Evolutionary conservation across 1,140 invertebrate species (phyloP), one percentile per base, ranked within the genome.

Genomic region (Solenopsis fugax): DNA sequence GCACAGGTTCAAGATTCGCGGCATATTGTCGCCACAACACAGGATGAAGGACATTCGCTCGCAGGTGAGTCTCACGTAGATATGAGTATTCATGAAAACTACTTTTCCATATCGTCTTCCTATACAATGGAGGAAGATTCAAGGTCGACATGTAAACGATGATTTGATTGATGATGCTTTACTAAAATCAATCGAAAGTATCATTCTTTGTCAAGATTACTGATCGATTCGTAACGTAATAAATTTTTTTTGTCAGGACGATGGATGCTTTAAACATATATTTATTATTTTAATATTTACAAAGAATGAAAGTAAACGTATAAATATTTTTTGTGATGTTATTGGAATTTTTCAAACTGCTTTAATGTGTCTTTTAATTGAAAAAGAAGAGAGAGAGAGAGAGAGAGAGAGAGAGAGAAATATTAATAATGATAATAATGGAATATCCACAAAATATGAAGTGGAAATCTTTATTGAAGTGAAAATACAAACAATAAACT

Each of bases 11-110:
- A 9, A 10, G n/a, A 88, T 69, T 45, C n/a, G 37, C n/a, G n/a
- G n/a, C 21, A 69, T 21, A 29, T 50, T 50, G 6, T 13, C 21
- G 16, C 62, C 13, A 24, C 48, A 69, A 69, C 41, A 24, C 65
- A 84, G 13, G 21, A 93, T 93, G 92, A 93, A 88, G 86, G 91
- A 93, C 86, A 93, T 93, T 84, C 86, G 76, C 45, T 75, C 85
- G 5, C 91, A 93, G 87, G 92, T 93, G 81, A 93, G 91, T 85
- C 18, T 13, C 37, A 41, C 18, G 5, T 29, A 7, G 41, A 48
- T 24, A 0, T 13, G 41, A 24, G 10, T 12, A 50, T 6, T 84
- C 24, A 18, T 48, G n/a, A 77, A 29, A 54, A 34, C n/a, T 18
- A 4, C 37, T n/a, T 64, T 24, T 10, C 13, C 37, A 7, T 65